Conservation (phyloP, 1,140 invertebrate species). For the Brachionus koreanus region DNA sequence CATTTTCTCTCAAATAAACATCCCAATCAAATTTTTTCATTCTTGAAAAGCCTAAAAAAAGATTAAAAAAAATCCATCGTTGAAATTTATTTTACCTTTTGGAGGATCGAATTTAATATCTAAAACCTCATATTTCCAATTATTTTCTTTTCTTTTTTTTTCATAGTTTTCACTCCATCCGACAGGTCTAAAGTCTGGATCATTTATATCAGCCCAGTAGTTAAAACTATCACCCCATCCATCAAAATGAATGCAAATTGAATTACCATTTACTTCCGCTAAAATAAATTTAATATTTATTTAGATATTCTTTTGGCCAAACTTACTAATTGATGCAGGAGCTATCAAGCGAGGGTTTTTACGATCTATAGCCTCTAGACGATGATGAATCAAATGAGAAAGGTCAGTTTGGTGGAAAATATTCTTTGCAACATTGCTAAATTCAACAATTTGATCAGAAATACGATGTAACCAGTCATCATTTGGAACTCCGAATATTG, state of each 20-base stretch:
- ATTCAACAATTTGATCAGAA: not conserved
- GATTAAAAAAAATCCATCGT: not conserved
- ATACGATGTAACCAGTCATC: not conserved
- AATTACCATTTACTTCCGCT: not conserved
- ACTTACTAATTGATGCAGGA: not conserved
- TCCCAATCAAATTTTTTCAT: not conserved
- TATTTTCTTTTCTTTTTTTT: not conserved
- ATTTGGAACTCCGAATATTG: not conserved
- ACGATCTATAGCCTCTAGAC: not conserved
- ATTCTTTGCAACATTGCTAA: not conserved
- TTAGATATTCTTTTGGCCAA: not conserved
- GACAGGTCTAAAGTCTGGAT: not conserved
- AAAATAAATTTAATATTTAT: not conserved
- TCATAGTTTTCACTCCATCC: not conserved
- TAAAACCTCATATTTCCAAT: not conserved
- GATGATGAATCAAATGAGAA: not conserved
- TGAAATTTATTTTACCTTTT: not conserved
- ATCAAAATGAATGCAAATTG: not conserved
- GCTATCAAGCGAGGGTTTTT: not conserved
- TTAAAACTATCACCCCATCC: not conserved
- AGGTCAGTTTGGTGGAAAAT: not conserved
- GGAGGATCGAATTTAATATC: not conserved
- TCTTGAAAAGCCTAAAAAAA: not conserved
- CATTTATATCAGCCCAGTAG: not conserved
- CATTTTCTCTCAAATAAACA: not conserved